phyloP scores from a whole-genome alignment of 2,113 vertebrate genomes.

The Oreochromis aureus region DNA sequence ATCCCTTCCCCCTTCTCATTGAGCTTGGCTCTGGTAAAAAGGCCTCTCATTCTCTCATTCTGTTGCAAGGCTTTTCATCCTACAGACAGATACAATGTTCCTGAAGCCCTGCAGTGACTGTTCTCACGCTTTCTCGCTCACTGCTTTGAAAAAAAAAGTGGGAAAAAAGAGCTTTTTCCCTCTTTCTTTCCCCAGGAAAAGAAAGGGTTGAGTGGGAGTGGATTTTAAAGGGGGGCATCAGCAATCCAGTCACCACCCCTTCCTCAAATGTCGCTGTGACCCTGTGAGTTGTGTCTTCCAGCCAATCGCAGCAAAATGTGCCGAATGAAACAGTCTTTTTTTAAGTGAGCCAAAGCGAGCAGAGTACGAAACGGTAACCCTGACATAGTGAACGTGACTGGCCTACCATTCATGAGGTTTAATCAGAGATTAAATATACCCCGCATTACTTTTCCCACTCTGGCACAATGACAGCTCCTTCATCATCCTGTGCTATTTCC shows the following conservation, averaged over 20 bases:
- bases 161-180: slow-evolving; percentile 8
- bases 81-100: slow-evolving; percentile 66
- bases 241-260: slow-evolving; percentile 35
- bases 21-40: slow-evolving; percentile 16
- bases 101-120: slow-evolving; percentile 43
- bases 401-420: slow-evolving; percentile 41
- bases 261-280: slow-evolving; percentile 10
- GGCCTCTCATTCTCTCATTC: slow-evolving; percentile 46
- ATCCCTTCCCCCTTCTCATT: slow-evolving; percentile 9
- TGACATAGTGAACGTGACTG: slow-evolving; percentile 42
- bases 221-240: background rate
- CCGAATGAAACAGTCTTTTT: slow-evolving; percentile 27
- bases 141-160: background rate
- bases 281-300: background rate
- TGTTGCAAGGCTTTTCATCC: slow-evolving; percentile 61
- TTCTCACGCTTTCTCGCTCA: slow-evolving; percentile 66
- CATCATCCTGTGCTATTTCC: slow-evolving; percentile 19
- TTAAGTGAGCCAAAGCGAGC: slow-evolving; percentile 6
- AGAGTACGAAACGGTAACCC: slow-evolving; percentile 15
- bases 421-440: slow-evolving; percentile 56
- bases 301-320: background rate
- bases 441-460: slow-evolving; percentile 14
- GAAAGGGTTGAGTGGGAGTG: background rate
- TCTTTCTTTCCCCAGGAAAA: slow-evolving; percentile 25
- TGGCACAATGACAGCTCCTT: slow-evolving; percentile 24